phyloP scores from a whole-genome alignment of 2,888 invertebrate genomes.

The Leucophenga montana region DNA sequence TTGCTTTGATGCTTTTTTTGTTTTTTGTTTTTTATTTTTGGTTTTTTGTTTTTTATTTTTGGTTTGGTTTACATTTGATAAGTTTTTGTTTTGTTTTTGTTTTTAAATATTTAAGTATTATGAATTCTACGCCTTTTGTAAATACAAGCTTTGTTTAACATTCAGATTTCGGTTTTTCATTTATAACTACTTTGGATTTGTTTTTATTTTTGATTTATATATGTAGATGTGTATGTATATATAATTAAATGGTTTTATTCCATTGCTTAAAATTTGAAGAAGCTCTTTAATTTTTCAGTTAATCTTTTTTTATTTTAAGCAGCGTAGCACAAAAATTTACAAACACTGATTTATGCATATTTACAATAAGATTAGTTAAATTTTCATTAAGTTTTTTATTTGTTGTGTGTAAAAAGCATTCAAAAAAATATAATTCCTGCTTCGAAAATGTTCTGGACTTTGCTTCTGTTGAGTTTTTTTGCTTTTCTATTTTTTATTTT shows the following conservation, averaged over 20 bases:
- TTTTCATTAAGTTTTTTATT: slow-evolving; percentile 23
- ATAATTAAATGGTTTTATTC: slow-evolving; percentile 30
- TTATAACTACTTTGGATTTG: neutral
- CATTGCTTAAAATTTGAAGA: slow-evolving; percentile 42
- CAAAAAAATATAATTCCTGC: slow-evolving; percentile 44
- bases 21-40: no score
- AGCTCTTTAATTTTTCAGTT: slow-evolving; percentile 41
- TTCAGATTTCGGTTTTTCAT: neutral
- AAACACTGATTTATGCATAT: slow-evolving; percentile 36
- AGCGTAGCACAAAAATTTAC: slow-evolving; percentile 41
- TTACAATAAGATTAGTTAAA: slow-evolving; percentile 25
- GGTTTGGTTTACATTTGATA: neutral
- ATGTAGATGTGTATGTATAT: neutral
- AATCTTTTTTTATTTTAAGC: slow-evolving; percentile 35
- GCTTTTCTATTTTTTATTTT: slow-evolving; percentile 9
- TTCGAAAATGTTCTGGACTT: slow-evolving; percentile 46
- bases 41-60: neutral
- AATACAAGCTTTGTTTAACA: no score
- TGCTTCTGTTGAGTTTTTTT: slow-evolving; percentile 32
- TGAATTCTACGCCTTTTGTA: no score
- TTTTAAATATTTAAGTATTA: neutral
- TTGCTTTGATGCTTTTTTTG: neutral
- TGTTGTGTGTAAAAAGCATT: slow-evolving; percentile 27
- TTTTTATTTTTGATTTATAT: slow-evolving; percentile 14
- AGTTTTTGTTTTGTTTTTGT: slow-evolving; percentile 25